A percentile compares a stretch with the other conserved stretches of the same genome.
Conservation (phyloP, 2,113 vertebrate genomes). For the Archilochus colubris region DNA sequence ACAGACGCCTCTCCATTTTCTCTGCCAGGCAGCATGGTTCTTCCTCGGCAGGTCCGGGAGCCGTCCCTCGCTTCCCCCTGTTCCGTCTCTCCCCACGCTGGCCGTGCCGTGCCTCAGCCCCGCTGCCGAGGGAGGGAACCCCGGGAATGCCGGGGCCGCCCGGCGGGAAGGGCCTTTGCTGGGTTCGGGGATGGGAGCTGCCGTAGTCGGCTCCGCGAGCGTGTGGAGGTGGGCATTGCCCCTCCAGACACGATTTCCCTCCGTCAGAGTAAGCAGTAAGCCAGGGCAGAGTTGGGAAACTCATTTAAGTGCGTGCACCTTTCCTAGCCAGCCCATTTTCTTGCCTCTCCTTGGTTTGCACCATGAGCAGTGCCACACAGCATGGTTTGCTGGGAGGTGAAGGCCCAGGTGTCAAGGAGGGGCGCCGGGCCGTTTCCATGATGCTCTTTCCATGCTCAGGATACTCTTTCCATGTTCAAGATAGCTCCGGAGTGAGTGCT, state of each 20-base stretch:
- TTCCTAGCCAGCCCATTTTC: no score
- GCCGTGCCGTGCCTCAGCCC: neutral
- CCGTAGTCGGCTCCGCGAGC: no score
- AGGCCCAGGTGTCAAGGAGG: neutral
- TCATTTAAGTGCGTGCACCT: neutral
- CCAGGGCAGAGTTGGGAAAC: no score
- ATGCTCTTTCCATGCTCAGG: accelerated
- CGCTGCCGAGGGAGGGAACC: neutral
- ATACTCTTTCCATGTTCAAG: accelerated
- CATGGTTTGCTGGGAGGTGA: accelerated
- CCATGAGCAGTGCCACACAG: neutral
- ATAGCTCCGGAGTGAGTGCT: accelerated
- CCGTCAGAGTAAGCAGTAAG: no score
- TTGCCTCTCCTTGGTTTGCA: neutral
- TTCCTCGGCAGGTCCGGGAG: neutral
- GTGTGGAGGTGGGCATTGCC: no score
- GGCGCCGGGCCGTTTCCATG: neutral
- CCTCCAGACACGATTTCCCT: no score
- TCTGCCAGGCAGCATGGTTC: neutral
- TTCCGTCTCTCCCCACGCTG: no score
- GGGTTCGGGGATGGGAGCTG: neutral
- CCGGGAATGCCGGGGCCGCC: neutral
- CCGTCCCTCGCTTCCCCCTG: no score
- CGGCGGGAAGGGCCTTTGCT: neutral
- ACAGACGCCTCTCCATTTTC: neutral